phyloP scores from a whole-genome alignment of 2,888 invertebrate genomes.

The Lutraria lutraria region DNA sequence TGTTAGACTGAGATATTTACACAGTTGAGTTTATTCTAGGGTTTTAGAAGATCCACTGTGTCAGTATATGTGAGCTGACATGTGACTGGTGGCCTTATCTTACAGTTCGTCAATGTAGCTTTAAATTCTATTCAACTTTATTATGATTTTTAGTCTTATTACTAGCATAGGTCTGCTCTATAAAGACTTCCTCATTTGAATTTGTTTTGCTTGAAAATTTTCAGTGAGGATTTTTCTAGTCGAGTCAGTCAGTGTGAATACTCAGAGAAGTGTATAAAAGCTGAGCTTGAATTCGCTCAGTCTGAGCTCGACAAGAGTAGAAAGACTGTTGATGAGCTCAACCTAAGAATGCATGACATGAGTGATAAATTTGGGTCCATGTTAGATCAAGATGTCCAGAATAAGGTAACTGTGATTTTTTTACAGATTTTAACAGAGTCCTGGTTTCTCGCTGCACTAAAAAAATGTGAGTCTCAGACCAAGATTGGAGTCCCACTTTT shows the following conservation, averaged over 20 bases:
- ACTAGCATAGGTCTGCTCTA: too few relatives aligned
- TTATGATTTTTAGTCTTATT: too few relatives aligned
- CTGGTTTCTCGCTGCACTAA: background rate
- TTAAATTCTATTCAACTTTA: too few relatives aligned
- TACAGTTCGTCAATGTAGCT: too few relatives aligned
- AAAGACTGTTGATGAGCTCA: slow-evolving; percentile 54
- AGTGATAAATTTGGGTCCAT: slow-evolving; percentile 59
- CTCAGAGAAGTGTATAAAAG: slow-evolving; percentile 51
- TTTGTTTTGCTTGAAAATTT: background rate
- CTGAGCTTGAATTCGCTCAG: slow-evolving; percentile 59
- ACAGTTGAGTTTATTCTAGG: too few relatives aligned
- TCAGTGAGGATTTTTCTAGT: slow-evolving; percentile 64
- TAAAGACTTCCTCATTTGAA: too few relatives aligned
- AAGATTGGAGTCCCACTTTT: too few relatives aligned
- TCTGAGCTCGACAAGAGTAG: slow-evolving; percentile 57
- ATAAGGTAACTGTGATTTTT: slow-evolving; percentile 58
- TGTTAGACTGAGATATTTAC: too few relatives aligned
- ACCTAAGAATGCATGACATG: slow-evolving; percentile 56
- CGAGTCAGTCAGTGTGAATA: slow-evolving; percentile 61
- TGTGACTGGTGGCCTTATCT: too few relatives aligned
- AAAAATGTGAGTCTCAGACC: too few relatives aligned
- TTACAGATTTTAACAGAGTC: background rate
- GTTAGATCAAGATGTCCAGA: slow-evolving; percentile 60
- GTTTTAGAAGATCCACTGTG: too few relatives aligned
- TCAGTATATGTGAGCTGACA: too few relatives aligned